Evolutionary conservation across 1,140 invertebrate species (phyloP).

Genomic region (Ylistrum balloti): DNA sequence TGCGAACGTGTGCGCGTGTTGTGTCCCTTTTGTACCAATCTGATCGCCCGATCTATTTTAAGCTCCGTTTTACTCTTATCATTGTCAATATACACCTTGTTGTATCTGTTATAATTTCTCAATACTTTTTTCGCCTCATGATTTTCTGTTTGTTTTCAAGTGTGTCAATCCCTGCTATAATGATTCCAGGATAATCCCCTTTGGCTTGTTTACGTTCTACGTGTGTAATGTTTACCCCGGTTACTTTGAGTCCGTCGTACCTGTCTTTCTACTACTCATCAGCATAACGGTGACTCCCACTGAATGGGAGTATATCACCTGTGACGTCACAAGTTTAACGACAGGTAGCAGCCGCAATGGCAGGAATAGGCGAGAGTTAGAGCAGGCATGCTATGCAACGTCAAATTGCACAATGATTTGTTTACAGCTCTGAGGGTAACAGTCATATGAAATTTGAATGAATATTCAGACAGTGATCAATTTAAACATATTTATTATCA

Average conservation of each 20-base stretch:
- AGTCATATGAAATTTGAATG: too few relatives aligned
- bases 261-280: too few relatives aligned
- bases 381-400: too few relatives aligned
- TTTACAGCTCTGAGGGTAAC: too few relatives aligned
- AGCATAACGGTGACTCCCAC: too few relatives aligned
- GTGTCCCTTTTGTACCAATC: background rate
- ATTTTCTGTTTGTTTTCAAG: background rate
- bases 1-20: background rate
- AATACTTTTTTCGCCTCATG: constrained; percentile 17
- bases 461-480: too few relatives aligned
- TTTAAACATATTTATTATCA: too few relatives aligned
- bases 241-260: constrained; percentile 27
- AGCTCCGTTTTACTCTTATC: background rate
- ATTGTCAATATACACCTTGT: constrained; percentile 43
- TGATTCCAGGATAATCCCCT: constrained; percentile 32
- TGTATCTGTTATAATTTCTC: background rate
- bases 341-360: too few relatives aligned
- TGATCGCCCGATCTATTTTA: background rate
- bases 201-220: constrained; percentile 17
- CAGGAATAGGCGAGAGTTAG: too few relatives aligned
- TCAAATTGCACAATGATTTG: too few relatives aligned
- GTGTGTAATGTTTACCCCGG: background rate
- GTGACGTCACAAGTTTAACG: too few relatives aligned
- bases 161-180: constrained; percentile 41
- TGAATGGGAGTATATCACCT: too few relatives aligned